A percentile compares a stretch with the other conserved stretches of the same genome.
phyloP scores from a whole-genome alignment of 1,140 invertebrate genomes.

The Heliothis virescens region DNA sequence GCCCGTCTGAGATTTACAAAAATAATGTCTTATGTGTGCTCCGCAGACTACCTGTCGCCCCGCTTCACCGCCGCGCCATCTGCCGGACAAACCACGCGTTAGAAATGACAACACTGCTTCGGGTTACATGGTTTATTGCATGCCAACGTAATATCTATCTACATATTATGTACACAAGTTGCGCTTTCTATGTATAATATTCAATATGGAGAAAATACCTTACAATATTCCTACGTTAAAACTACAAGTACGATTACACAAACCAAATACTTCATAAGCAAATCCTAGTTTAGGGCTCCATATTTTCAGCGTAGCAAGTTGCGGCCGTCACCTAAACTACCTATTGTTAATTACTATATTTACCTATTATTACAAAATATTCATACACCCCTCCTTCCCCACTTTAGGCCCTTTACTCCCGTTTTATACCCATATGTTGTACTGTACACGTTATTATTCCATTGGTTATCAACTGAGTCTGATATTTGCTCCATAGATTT shows the following conservation, averaged over 20 bases:
- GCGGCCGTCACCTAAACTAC: background rate
- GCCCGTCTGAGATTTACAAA: conserved; percentile 74
- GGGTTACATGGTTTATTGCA: conserved; percentile 24
- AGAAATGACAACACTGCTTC: conserved; percentile 43
- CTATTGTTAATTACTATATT: background rate
- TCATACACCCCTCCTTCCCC: conserved; percentile 39
- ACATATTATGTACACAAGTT: conserved; percentile 29
- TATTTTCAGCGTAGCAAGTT: background rate
- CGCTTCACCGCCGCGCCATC: conserved; percentile 63
- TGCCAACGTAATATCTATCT: conserved; percentile 38
- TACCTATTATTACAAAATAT: background rate
- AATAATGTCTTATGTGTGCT: conserved; percentile 59
- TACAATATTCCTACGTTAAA: conserved; percentile 3
- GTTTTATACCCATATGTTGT: conserved; percentile 22
- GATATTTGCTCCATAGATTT: background rate
- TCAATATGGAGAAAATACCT: background rate
- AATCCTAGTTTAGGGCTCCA: background rate
- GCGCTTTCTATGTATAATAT: background rate
- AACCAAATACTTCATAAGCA: conserved; percentile 8
- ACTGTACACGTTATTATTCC: conserved; percentile 27
- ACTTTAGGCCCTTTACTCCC: conserved; percentile 32
- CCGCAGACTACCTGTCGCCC: conserved; percentile 71
- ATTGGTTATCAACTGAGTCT: conserved; percentile 9
- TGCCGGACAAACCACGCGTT: conserved; percentile 52
- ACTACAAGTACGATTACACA: conserved; percentile 3